Conservation (phyloP, 2,113 vertebrate species). For the Heteronetta atricapilla region DNA sequence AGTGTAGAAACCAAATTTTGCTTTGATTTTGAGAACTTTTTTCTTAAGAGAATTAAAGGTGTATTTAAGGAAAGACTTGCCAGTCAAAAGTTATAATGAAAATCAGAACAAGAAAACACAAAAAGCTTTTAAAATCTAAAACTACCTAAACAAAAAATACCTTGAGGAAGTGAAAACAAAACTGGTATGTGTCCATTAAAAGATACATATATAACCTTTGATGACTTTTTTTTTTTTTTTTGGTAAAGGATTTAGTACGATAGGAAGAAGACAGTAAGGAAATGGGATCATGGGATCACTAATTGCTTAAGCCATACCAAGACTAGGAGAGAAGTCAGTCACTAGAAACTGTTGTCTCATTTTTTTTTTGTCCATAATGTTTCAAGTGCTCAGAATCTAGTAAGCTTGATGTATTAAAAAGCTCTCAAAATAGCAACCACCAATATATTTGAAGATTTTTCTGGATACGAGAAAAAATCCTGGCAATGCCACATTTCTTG, state of each 20-base stretch:
- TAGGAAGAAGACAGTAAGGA: neutral
- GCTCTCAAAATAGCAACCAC: neutral
- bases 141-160: neutral
- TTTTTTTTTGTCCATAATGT: neutral
- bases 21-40: conserved; percentile 27
- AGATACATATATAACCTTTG: neutral
- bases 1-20: neutral
- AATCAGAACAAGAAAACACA: conserved; percentile 1
- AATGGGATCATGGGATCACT: neutral
- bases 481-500: neutral
- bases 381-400: neutral
- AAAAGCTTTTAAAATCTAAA: neutral
- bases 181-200: neutral
- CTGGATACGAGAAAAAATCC: neutral
- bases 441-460: neutral
- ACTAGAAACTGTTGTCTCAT: neutral
- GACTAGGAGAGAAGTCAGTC: neutral
- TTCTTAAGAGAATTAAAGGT: conserved; percentile 32
- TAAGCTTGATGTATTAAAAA: neutral
- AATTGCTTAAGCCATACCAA: neutral
- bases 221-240: neutral
- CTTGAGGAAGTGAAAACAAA: neutral
- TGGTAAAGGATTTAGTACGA: neutral
- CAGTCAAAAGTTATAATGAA: conserved; percentile 36
- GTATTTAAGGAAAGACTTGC: neutral